These are phyloP conservation scores for Sarcophaga peregrina DNA, from an alignment of 1,140 invertebrate species.

Conservation along the genomic window DNA sequence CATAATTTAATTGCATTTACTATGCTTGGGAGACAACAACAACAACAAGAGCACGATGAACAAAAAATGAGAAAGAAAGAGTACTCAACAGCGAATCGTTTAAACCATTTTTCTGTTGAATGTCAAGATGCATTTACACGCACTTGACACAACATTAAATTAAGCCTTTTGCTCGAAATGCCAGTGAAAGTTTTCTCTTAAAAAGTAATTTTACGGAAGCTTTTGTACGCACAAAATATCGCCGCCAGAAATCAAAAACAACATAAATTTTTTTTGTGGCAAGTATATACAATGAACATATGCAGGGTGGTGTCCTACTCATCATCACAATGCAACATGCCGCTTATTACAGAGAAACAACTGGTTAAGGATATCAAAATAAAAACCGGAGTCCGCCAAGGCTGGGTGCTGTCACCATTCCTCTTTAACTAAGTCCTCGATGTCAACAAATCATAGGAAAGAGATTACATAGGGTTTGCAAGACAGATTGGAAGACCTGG, in stretches of 20 bases:
- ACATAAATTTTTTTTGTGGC: not conserved
- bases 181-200: not conserved
- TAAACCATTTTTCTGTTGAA: constrained; percentile 10
- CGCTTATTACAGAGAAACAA: no score
- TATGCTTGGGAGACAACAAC: not conserved
- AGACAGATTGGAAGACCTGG: no score
- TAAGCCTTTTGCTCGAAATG: constrained; percentile 15
- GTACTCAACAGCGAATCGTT: not conserved
- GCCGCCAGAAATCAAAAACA: not conserved
- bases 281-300: no score
- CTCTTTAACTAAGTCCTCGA: no score
- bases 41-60: not conserved
- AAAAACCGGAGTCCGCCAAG: no score
- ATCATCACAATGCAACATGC: no score
- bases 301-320: not conserved
- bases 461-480: no score
- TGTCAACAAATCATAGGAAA: no score
- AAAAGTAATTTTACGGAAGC: constrained; percentile 18
- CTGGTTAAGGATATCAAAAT: no score
- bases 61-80: not conserved
- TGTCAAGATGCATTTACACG: constrained; percentile 35
- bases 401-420: no score
- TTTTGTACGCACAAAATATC: not conserved
- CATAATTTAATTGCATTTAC: constrained; percentile 25
- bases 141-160: constrained; percentile 42